Conservation (phyloP, 2,888 invertebrate species). For the Lasius fuliginosus region DNA sequence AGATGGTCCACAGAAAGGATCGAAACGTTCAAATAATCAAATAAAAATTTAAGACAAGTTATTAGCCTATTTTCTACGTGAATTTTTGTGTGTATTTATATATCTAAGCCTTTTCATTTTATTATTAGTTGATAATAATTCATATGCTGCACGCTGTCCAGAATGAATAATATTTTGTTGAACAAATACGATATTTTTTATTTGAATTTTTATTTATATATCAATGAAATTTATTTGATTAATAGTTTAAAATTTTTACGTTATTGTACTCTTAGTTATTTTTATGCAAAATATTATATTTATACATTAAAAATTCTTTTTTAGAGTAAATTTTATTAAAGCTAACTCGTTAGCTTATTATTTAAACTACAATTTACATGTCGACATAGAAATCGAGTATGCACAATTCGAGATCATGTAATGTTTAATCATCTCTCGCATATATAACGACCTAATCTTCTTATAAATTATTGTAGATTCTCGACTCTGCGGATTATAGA, state of each 20-base stretch:
- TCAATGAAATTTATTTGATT: background rate
- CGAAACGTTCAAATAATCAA: too few species aligned
- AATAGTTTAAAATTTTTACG: background rate
- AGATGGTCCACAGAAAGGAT: too few species aligned
- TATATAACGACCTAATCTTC: slow-evolving; percentile 9
- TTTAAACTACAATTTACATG: background rate
- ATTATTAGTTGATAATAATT: background rate
- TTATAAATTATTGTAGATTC: slow-evolving; percentile 60
- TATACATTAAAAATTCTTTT: background rate
- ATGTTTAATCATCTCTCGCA: slow-evolving; percentile 27
- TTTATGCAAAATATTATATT: slow-evolving; percentile 1
- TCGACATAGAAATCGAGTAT: background rate
- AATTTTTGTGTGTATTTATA: too few species aligned
- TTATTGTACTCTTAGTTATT: background rate
- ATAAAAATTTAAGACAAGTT: too few species aligned
- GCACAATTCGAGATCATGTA: background rate
- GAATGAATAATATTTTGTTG: background rate
- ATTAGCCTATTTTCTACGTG: too few species aligned
- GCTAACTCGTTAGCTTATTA: background rate
- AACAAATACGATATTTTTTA: background rate
- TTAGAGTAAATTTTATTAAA: background rate
- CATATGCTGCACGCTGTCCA: background rate
- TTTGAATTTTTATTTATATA: background rate
- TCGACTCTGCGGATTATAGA: slow-evolving; percentile 53
- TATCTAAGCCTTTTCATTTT: too few species aligned